Base-by-base conservation (phyloP, 2,888 invertebrate species). In the Amphipoea oculea region DNA sequence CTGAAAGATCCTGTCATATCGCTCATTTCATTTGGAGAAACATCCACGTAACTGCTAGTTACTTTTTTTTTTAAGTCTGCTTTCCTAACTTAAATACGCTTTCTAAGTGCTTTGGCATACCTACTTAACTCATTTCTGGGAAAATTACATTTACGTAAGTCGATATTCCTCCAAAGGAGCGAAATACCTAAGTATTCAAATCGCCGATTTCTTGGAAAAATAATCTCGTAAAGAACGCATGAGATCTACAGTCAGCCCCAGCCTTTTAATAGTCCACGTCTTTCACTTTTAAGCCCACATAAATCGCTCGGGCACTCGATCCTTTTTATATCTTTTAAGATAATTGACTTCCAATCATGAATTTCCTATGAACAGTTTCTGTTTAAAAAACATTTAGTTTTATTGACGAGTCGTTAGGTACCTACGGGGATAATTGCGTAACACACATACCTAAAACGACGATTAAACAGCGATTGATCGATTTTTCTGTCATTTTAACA, bases 341-440 rank as follows among this genome's bases (percentile, higher is more conserved):
- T 77, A 85, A 77, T 81, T 72, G 77, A 73, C n/a, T 76, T 75
- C 72, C 68, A 82, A 79, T 86, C 45, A 51, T 72, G 73, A 84
- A 81, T 87, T 78, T 82, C 62, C 65, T n/a, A 72, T 67, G 72
- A 78, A 83, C 60, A 51, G 65, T 73, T 75, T 73, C 68, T 68
- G 74, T 78, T 79, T 36, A 36, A 36, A 60, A 40, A 51, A 60
- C 17, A 40, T 70, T 65, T 78, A 17, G 17, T 36, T n/a, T 76
- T 68, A 54, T 73, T 80, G 48, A 29, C 29, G 48, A 48, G 48
- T 29, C 17, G 42, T n/a, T 4, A n/a, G n/a, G n/a, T n/a, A 51
- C 14, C 17, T 17, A 17, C 17, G 51, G 23, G 23, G 57, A n/a
- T 23, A 54, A 54, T 51, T 20, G 20, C 20, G 54, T 54, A 54